Base-by-base conservation (phyloP, 1,140 invertebrate genomes). In the Drosophila pachea region DNA sequence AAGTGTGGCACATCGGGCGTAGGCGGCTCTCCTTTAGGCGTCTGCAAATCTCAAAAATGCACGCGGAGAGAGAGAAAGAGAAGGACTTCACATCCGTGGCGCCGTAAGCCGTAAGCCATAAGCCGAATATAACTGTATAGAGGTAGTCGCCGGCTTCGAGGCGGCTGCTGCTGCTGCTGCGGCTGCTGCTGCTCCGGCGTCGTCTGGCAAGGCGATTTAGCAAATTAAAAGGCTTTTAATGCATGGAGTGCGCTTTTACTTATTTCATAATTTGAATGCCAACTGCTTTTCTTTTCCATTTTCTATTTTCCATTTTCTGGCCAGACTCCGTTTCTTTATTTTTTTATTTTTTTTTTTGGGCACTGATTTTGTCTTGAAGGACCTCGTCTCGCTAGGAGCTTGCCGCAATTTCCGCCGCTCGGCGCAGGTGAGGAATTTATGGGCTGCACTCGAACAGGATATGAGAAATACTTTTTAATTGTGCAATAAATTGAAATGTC, bases 221-320 rank as follows among this genome's bases (percentile, higher is more conserved):
- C 87, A 88, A 88, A 88, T 88, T 88, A 88, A 88, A 88, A 88
- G 82, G 87, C 76, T 88, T 88, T 88, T 88, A 88, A 88, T 88
- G 87, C 87, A 78, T 87, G 87, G 79, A 87, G 87, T 81, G 78
- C 62, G 78, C 82, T 86, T 78, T 77, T 74, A 82, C 78, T 86
- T 86, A 86, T 76, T 79, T 84, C 86, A 88, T 88, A 88, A 88
- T 86, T 86, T 78, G 64, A 53, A 71, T 67, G 79, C 76, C 75
- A 68, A 78, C 71, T 78, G 65, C 43, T 22, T 22, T 22, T 22
- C 22, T 22, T 22, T 22, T 22, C 22, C 45, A 58, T 74, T 68
- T 64, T 69, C 59, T 55, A 73, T 71, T 62, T 22, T 14, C 32
- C 4, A n/a, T 40, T 38, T 53, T 33, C 2, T 50, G 50, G 9